These are phyloP conservation scores for Acanthisitta chloris DNA, from an alignment of 2,113 vertebrate species.

Conservation along the genomic window DNA sequence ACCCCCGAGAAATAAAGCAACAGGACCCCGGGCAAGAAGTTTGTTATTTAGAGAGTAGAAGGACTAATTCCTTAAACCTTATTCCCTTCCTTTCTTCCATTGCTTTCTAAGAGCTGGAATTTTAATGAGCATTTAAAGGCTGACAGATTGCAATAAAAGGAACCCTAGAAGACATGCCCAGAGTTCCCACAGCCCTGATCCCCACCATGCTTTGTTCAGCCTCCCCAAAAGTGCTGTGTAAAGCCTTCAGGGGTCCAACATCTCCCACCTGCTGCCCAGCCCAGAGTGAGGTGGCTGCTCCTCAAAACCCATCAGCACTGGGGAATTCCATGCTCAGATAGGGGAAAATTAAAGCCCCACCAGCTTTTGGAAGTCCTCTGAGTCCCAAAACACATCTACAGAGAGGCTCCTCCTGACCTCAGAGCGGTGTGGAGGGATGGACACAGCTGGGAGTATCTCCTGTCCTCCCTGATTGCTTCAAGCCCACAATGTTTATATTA, in stretches of 20 bases:
- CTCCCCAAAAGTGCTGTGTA: fast-evolving
- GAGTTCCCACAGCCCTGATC: neutral
- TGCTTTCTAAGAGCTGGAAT: neutral
- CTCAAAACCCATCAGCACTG: fast-evolving
- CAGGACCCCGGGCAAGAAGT: neutral
- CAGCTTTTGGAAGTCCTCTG: neutral
- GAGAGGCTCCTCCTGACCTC: neutral
- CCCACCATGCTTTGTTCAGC: neutral
- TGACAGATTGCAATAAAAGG: neutral
- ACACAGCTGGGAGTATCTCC: neutral
- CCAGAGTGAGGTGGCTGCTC: fast-evolving
- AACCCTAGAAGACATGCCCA: neutral
- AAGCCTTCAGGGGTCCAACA: neutral
- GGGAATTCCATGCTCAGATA: neutral
- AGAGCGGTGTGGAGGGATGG: neutral
- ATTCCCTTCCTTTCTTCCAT: neutral
- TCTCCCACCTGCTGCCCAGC: neutral
- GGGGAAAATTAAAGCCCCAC: neutral
- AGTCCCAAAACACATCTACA: neutral
- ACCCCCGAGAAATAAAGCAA: neutral
- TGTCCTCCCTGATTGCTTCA: neutral
- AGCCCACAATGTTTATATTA: neutral
- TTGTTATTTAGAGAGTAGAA: neutral
- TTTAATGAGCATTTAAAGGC: neutral
- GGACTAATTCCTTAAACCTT: neutral